Conservation (phyloP, 2,113 vertebrate species). For the Xiphophorus couchianus region DNA sequence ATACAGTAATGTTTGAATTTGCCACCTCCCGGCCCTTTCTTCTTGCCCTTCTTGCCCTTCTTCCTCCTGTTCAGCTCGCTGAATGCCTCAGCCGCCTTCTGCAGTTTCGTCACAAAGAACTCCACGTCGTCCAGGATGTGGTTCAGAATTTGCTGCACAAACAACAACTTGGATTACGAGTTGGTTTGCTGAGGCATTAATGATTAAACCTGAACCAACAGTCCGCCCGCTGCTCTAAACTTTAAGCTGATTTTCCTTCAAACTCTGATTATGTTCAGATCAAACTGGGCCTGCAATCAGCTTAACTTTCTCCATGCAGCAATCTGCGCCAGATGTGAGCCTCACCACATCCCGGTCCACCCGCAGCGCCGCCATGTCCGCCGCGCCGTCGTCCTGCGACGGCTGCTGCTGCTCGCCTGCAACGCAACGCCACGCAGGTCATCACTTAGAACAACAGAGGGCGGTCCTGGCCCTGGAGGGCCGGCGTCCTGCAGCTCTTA, state of each 20-base stretch:
- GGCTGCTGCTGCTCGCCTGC: slow-evolving; percentile 83
- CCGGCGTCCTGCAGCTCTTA: too few species aligned
- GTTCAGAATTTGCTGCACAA: slow-evolving; percentile 93
- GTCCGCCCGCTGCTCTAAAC: slow-evolving; percentile 4
- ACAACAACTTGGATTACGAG: not conserved
- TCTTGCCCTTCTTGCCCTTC: slow-evolving; percentile 91
- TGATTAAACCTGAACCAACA: slow-evolving; percentile 46
- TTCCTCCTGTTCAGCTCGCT: slow-evolving; percentile 90
- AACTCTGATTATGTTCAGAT: slow-evolving; percentile 37
- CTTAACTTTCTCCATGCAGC: slow-evolving; percentile 9
- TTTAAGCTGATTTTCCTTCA: slow-evolving; percentile 49
- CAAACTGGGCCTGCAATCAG: slow-evolving; percentile 21
- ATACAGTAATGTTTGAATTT: too few species aligned
- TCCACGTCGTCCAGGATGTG: slow-evolving; percentile 98
- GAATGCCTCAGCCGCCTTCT: slow-evolving; percentile 94
- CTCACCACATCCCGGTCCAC: slow-evolving; percentile 95
- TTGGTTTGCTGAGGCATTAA: slow-evolving; percentile 7
- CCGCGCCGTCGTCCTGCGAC: slow-evolving; percentile 78
- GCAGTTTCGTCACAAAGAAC: slow-evolving; percentile 93
- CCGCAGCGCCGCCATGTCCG: slow-evolving; percentile 83
- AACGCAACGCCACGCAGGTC: not conserved
- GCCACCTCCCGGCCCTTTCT: slow-evolving; percentile 91
- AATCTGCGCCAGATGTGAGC: slow-evolving; percentile 15
- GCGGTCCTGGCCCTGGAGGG: too few species aligned
- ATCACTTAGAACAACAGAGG: not conserved